A percentile compares a stretch with the other conserved stretches of the same genome.
Conservation (phyloP, 2,113 vertebrate genomes). For the Garra rufa region DNA sequence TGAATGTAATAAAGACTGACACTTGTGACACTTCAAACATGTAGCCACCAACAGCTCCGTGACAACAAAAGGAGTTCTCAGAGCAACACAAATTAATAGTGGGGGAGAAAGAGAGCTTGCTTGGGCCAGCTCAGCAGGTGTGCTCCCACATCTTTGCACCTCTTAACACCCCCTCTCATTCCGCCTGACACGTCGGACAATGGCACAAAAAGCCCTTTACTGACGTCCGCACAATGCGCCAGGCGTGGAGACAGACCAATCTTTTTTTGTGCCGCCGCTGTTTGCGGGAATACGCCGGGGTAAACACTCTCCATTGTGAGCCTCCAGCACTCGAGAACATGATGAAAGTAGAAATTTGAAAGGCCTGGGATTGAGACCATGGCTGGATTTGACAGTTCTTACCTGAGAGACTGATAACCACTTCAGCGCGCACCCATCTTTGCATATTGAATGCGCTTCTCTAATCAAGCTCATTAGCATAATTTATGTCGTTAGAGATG, state of each 20-base stretch:
- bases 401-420: conserved; percentile 29
- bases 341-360: conserved; percentile 40
- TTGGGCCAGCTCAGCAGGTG: conserved; percentile 91
- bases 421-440: neutral
- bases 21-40: conserved; percentile 89
- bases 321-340: conserved; percentile 31
- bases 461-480: conserved; percentile 9
- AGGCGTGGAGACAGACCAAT: conserved; percentile 62
- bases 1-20: conserved; percentile 89
- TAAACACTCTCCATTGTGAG: conserved; percentile 48
- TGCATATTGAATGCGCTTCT: conserved; percentile 26
- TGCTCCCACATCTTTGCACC: conserved; percentile 86
- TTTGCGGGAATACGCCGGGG: conserved; percentile 41
- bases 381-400: conserved; percentile 30
- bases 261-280: conserved; percentile 46
- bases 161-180: conserved; percentile 89
- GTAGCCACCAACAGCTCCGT: conserved; percentile 84
- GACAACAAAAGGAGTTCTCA: conserved; percentile 83
- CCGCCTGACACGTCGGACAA: conserved; percentile 90
- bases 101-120: conserved; percentile 81
- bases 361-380: conserved; percentile 28
- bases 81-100: conserved; percentile 82
- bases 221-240: conserved; percentile 82
- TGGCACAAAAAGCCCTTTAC: conserved; percentile 79
- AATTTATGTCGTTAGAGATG: conserved; percentile 24